Evolutionary conservation across 2,797 vertebrate species (phyloP).

Genomic region (Antrozous pallidus): DNA sequence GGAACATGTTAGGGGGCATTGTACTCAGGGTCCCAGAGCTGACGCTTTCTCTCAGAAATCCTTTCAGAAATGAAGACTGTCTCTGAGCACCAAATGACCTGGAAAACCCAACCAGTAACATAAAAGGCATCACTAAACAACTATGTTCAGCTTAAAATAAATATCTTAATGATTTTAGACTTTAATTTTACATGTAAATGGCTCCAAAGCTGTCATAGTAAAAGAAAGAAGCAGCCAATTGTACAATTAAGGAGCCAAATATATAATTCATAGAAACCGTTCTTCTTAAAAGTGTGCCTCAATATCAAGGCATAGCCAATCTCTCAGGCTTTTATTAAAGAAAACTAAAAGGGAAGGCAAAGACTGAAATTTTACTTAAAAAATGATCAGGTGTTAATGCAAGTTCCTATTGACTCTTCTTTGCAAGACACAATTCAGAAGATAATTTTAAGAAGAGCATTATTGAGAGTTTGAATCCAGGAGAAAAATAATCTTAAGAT

Average conservation of each 20-base stretch:
- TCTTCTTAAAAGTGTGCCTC: background rate
- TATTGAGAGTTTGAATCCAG: background rate
- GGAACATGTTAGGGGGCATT: background rate
- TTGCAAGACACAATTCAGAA: background rate
- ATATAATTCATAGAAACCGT: background rate
- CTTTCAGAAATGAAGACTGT: background rate
- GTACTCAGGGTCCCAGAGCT: background rate
- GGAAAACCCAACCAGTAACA: background rate
- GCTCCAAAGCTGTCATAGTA: background rate
- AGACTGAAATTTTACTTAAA: constrained; percentile 1
- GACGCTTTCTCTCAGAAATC: background rate
- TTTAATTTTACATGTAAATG: background rate
- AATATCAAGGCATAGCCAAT: background rate
- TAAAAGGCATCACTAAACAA: background rate
- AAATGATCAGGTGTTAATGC: background rate
- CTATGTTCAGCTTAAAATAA: background rate
- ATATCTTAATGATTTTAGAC: background rate
- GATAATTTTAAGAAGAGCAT: background rate
- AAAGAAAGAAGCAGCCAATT: background rate
- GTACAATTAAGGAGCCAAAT: background rate
- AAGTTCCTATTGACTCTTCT: background rate
- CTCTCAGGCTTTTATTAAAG: background rate
- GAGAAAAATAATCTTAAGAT: background rate
- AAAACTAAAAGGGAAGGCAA: constrained; percentile 9
- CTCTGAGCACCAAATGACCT: background rate